Percentiles rank a stretch among this genome's conserved stretches.
Conservation (phyloP, 2,888 invertebrate genomes). For the Choreutis nemorana region DNA sequence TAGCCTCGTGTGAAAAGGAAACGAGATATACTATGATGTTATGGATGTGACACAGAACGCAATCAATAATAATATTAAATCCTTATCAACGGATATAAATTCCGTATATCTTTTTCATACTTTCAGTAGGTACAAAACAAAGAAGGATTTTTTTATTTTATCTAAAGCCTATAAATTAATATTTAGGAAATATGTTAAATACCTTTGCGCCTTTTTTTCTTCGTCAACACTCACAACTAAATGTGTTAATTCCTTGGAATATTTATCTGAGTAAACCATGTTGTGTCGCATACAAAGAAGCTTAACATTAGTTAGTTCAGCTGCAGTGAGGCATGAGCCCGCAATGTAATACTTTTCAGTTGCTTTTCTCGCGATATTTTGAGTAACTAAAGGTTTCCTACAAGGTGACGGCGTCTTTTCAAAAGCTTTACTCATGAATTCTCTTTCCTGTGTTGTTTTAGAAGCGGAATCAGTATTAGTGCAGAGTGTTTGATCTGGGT, state of each 20-base stretch:
- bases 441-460: slow-evolving; percentile 45
- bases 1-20: too few relatives aligned
- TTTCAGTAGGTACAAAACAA: too few relatives aligned
- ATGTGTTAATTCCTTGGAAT: slow-evolving; percentile 41
- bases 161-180: too few relatives aligned
- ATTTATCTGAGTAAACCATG: slow-evolving; percentile 41
- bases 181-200: too few relatives aligned
- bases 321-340: slow-evolving; percentile 32
- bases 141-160: too few relatives aligned
- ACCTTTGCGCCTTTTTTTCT: slow-evolving; percentile 48
- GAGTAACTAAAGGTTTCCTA: slow-evolving; percentile 13
- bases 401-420: slow-evolving; percentile 26
- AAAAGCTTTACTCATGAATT: slow-evolving; percentile 45
- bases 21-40: too few relatives aligned
- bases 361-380: slow-evolving; percentile 11
- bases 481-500: slow-evolving; percentile 36
- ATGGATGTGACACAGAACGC: too few relatives aligned
- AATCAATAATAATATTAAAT: too few relatives aligned
- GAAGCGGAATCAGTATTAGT: slow-evolving; percentile 24
- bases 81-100: too few relatives aligned
- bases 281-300: slow-evolving; percentile 25
- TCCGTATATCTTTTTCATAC: too few relatives aligned
- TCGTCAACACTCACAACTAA: slow-evolving; percentile 50
- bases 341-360: slow-evolving; percentile 28
- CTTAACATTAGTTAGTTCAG: slow-evolving; percentile 29